Percentiles rank a stretch among this genome's conserved stretches.
Evolutionary conservation across 2,797 vertebrate species (phyloP).

Genomic region (Pygocentrus nattereri): DNA sequence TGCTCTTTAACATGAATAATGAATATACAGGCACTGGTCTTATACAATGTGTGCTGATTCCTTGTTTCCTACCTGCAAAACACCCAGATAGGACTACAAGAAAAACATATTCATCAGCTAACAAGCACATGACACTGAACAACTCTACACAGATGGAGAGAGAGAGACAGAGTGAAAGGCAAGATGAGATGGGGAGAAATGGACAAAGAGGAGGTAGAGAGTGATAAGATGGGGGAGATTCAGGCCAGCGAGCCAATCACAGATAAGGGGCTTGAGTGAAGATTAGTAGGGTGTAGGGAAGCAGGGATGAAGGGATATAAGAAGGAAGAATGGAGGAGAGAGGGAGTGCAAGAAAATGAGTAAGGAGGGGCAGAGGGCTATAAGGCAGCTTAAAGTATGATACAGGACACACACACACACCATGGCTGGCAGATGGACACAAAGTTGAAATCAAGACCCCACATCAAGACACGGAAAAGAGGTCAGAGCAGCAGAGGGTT

Average conservation of each 20-base stretch:
- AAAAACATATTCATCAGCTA: neutral
- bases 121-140: neutral
- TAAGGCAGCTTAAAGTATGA: conserved; percentile 23
- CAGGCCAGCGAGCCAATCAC: conserved; percentile 39
- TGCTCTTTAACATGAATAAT: neutral
- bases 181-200: conserved; percentile 13
- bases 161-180: neutral
- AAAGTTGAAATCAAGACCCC: conserved; percentile 16
- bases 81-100: neutral
- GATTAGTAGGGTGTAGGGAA: conserved; percentile 55
- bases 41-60: neutral
- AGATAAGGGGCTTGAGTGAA: conserved; percentile 59
- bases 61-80: neutral
- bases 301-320: conserved; percentile 7
- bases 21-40: neutral
- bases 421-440: conserved; percentile 29
- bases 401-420: conserved; percentile 10
- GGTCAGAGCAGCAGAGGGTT: neutral
- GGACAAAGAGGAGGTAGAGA: conserved; percentile 6
- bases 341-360: conserved; percentile 19
- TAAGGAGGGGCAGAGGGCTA: conserved; percentile 4
- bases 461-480: conserved; percentile 21
- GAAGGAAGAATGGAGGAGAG: conserved; percentile 27
- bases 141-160: neutral
- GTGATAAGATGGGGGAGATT: conserved; percentile 35